phyloP scores from a whole-genome alignment of 2,888 invertebrate genomes.

The Lochmaea capreae region DNA sequence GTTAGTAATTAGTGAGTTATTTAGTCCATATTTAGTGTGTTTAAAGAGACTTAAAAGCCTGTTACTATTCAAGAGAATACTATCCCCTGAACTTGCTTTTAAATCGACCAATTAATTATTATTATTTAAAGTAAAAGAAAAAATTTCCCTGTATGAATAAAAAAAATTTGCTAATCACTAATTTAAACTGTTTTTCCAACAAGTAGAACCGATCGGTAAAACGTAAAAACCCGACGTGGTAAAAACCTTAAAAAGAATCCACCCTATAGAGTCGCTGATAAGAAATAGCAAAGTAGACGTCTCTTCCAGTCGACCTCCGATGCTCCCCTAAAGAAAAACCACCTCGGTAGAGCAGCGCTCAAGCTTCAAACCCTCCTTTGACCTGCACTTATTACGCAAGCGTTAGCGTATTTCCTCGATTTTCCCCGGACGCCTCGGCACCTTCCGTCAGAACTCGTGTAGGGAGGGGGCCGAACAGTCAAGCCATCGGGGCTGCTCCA shows the following conservation, averaged over 20 bases:
- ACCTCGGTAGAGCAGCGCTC: slow-evolving; percentile 3
- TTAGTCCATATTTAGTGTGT: no score
- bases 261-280: slow-evolving; percentile 8
- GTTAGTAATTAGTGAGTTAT: no score
- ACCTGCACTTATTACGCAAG: slow-evolving; percentile 8
- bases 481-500: slow-evolving; percentile 60
- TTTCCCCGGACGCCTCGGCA: slow-evolving; percentile 42
- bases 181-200: no score
- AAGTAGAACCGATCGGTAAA: not conserved
- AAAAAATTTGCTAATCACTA: no score
- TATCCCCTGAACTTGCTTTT: no score
- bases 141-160: no score
- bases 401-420: slow-evolving; percentile 22
- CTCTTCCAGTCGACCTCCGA: slow-evolving; percentile 23
- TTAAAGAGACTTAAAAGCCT: no score
- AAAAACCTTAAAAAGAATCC: not conserved
- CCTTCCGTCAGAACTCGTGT: slow-evolving; percentile 43
- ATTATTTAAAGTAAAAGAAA: no score
- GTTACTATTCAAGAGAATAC: no score
- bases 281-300: slow-evolving; percentile 18
- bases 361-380: slow-evolving; percentile 9
- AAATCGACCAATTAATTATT: no score
- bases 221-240: not conserved
- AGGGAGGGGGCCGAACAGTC: slow-evolving; percentile 60
- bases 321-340: slow-evolving; percentile 21